Percentiles rank a stretch among this genome's conserved stretches.
Conservation (phyloP, 2,797 vertebrate species). For the Vespertilio murinus region DNA sequence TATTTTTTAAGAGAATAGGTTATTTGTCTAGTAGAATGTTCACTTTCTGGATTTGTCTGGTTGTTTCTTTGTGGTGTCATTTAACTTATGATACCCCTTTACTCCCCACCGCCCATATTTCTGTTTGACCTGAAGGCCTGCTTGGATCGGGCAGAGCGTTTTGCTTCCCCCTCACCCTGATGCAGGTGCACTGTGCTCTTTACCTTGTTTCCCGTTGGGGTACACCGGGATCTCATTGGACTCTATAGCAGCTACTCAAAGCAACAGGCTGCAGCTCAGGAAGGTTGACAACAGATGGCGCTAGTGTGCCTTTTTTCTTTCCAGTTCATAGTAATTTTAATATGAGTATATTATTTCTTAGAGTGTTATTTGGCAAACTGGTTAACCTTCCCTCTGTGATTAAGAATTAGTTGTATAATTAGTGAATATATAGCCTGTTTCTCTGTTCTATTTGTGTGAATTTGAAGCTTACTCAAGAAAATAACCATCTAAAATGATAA, state of each 20-base stretch:
- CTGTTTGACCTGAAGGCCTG: background rate
- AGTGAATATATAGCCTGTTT: background rate
- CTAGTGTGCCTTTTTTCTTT: fast-evolving
- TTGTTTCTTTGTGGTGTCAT: background rate
- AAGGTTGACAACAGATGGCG: background rate
- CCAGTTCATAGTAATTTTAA: background rate
- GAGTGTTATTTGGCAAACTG: background rate
- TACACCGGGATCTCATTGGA: fast-evolving
- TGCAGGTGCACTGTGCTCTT: background rate
- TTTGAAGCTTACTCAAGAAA: background rate
- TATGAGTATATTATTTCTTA: background rate
- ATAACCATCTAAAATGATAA: background rate
- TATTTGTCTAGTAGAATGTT: background rate
- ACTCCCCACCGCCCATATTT: fast-evolving
- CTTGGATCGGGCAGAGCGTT: background rate
- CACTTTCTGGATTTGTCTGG: background rate
- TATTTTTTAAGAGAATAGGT: background rate
- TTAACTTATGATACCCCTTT: background rate
- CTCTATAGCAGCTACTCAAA: fast-evolving
- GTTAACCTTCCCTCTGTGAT: background rate
- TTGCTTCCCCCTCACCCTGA: background rate
- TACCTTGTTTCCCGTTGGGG: fast-evolving
- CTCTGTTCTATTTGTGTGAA: background rate
- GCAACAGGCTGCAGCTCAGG: fast-evolving
- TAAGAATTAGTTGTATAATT: background rate